phyloP scores from a whole-genome alignment of 2,888 invertebrate genomes.

The Melinaea marsaeus region DNA sequence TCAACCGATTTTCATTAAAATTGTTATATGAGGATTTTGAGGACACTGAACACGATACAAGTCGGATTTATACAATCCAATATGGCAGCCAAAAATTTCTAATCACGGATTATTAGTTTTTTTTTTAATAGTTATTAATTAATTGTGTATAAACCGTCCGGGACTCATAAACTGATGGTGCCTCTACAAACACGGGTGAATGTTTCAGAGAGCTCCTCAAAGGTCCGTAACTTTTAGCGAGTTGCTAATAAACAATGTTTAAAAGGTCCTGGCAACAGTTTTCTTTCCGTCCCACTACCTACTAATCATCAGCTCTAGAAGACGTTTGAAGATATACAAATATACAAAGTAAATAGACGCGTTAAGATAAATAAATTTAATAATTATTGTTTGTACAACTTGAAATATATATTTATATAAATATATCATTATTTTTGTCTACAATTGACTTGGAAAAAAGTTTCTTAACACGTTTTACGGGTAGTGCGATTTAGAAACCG shows the following conservation, averaged over 20 bases:
- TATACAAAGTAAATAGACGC: background rate
- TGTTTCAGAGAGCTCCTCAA: conserved; percentile 16
- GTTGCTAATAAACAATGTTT: conserved; percentile 26
- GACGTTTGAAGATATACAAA: background rate
- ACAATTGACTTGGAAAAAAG: background rate
- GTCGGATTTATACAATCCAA: too few relatives aligned
- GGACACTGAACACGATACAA: too few relatives aligned
- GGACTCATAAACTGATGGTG: background rate
- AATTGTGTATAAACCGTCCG: background rate
- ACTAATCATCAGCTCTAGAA: conserved; percentile 13
- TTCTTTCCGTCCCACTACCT: conserved; percentile 13
- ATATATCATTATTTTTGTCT: conserved; percentile 2
- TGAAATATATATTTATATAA: conserved; percentile 4
- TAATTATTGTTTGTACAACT: too few relatives aligned
- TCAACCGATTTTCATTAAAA: too few relatives aligned
- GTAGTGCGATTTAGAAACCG: too few relatives aligned
- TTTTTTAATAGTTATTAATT: background rate
- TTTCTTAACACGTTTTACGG: too few relatives aligned
- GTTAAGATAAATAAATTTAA: background rate
- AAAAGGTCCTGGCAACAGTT: conserved; percentile 17
- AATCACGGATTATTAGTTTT: too few relatives aligned
- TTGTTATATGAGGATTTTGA: too few relatives aligned
- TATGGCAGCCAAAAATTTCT: too few relatives aligned
- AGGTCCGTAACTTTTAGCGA: conserved; percentile 20
- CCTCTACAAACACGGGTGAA: conserved; percentile 5